Percentiles rank a stretch among this genome's conserved stretches.
These are phyloP conservation scores for Todus mexicanus DNA, from an alignment of 2,797 vertebrate species.

Conservation along the genomic window DNA sequence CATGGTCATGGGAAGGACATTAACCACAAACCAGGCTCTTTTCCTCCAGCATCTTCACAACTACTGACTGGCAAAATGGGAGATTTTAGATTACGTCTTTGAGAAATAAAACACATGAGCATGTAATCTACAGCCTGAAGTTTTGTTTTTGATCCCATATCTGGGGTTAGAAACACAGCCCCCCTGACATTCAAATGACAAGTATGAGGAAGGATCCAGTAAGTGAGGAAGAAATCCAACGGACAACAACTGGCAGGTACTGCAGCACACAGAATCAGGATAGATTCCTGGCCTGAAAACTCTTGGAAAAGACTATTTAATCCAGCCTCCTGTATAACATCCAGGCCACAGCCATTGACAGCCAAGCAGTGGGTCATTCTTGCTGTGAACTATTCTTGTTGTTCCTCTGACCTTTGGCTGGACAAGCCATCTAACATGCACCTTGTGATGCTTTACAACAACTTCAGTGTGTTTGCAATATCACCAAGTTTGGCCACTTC, in stretches of 20 bases:
- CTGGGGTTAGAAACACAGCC: neutral
- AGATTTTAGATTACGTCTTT: neutral
- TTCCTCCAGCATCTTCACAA: accelerated
- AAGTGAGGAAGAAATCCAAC: neutral
- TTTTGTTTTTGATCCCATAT: neutral
- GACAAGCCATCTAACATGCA: neutral
- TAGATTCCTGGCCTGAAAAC: neutral
- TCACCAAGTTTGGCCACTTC: neutral
- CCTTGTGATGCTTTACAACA: neutral
- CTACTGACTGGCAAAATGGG: neutral
- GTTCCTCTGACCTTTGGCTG: neutral
- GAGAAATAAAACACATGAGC: neutral
- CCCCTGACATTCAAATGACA: neutral
- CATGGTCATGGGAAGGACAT: accelerated
- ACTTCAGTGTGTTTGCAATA: neutral
- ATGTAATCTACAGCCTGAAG: neutral
- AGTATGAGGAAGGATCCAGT: neutral
- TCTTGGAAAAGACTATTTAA: neutral
- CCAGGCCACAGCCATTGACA: neutral
- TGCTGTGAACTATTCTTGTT: neutral
- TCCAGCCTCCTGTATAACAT: neutral
- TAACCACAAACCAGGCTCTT: neutral
- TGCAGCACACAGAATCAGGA: neutral
- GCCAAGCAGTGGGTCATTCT: neutral
- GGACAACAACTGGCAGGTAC: neutral